These are phyloP conservation scores for Sitta carolinensis DNA, from an alignment of 2,797 vertebrate species.

Conservation along the genomic window DNA sequence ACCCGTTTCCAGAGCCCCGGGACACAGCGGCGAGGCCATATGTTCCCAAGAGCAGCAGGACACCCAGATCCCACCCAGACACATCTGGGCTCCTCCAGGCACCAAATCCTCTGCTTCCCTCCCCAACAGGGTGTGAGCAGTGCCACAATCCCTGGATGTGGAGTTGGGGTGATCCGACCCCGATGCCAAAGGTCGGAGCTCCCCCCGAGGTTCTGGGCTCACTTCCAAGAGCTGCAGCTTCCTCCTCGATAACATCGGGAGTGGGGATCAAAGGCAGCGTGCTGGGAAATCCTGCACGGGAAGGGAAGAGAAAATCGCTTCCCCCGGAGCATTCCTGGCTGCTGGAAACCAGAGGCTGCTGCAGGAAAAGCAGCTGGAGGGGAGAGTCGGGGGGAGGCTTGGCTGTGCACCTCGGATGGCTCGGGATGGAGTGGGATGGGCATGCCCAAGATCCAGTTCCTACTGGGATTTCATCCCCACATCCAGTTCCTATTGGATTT, in stretches of 20 bases:
- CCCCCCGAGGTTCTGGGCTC: background rate
- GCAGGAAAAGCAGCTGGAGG: background rate
- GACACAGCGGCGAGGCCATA: background rate
- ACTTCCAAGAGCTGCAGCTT: constrained; percentile 24
- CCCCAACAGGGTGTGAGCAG: accelerated
- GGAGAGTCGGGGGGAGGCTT: background rate
- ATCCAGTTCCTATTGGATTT: background rate
- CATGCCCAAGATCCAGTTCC: background rate
- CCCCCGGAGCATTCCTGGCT: background rate
- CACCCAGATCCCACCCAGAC: background rate
- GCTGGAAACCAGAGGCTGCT: background rate
- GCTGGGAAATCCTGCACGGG: background rate
- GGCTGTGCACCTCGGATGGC: background rate
- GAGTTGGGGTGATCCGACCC: accelerated
- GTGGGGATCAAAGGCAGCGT: constrained; percentile 2
- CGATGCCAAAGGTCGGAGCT: background rate
- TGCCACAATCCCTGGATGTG: background rate
- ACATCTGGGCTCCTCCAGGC: background rate
- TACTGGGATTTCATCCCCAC: background rate
- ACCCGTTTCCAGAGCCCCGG: background rate
- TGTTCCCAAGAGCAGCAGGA: background rate
- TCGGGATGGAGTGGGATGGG: background rate
- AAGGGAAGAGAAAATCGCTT: background rate
- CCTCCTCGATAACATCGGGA: constrained; percentile 11
- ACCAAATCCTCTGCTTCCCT: background rate